Conservation (phyloP, 2,113 vertebrate species). For the Heterochromis multidens region DNA sequence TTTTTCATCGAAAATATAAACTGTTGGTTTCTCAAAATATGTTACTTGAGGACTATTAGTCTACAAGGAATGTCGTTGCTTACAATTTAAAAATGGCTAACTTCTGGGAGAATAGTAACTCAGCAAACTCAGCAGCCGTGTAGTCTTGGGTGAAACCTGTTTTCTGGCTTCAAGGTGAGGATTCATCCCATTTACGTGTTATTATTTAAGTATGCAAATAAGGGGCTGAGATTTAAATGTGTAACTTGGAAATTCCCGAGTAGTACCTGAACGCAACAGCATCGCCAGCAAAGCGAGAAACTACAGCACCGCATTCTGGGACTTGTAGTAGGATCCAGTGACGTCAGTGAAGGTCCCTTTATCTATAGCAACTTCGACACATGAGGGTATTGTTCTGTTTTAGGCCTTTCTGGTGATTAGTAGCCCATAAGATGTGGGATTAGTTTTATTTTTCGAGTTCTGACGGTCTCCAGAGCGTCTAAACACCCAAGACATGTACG, state of each 20-base stretch:
- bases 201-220: background rate
- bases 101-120: too few species aligned
- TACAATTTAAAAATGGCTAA: too few species aligned
- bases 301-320: slow-evolving; percentile 61
- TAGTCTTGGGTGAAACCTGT: background rate
- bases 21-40: background rate
- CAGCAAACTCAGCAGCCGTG: too few species aligned
- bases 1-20: background rate
- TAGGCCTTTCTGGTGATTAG: background rate
- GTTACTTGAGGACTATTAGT: background rate
- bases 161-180: background rate
- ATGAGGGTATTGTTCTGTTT: background rate
- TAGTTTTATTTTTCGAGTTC: background rate
- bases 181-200: background rate
- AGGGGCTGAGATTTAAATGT: background rate
- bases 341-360: slow-evolving; percentile 2
- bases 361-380: background rate
- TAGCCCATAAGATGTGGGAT: background rate
- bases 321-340: slow-evolving; percentile 53
- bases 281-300: slow-evolving; percentile 22
- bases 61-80: background rate
- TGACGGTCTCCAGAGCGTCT: background rate
- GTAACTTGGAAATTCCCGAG: fast-evolving
- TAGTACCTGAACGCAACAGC: slow-evolving; percentile 38
- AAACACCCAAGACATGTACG: background rate